Conservation (phyloP, 2,113 vertebrate genomes). For the Microcebus jonahi region DNA sequence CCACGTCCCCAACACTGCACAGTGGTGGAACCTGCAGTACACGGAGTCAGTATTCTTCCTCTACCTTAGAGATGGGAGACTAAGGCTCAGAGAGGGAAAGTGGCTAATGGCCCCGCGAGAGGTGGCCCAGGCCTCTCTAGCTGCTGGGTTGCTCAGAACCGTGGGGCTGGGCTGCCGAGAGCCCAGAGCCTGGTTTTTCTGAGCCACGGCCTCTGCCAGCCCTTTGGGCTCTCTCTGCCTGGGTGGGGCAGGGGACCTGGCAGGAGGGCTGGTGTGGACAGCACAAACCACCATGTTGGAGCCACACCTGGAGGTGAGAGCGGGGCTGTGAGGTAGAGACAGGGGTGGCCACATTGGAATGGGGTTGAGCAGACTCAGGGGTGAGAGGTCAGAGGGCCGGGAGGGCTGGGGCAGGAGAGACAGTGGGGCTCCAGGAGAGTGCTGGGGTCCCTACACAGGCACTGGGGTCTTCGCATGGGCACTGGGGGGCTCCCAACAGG, state of each 20-base stretch:
- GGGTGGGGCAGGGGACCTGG: rapidly evolving
- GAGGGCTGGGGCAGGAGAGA: background rate
- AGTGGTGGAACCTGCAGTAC: background rate
- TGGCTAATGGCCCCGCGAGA: rapidly evolving
- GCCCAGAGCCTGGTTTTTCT: background rate
- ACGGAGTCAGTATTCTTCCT: background rate
- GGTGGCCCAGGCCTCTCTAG: background rate
- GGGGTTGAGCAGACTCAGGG: background rate
- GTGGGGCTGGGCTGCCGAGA: background rate
- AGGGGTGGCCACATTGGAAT: background rate
- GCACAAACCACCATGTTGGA: too few relatives aligned
- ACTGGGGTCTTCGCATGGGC: too few relatives aligned
- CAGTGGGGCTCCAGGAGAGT: background rate
- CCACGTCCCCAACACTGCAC: background rate
- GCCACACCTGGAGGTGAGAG: background rate
- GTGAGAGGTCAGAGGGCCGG: background rate
- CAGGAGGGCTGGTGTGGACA: too few relatives aligned
- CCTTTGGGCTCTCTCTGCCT: too few relatives aligned
- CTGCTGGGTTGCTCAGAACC: background rate
- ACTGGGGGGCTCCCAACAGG: too few relatives aligned
- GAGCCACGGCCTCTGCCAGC: background rate
- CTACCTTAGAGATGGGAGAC: background rate
- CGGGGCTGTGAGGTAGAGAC: background rate
- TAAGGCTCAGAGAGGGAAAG: background rate
- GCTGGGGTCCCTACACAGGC: background rate